Evolutionary conservation across 2,113 vertebrate genomes (phyloP).

Genomic region (Labrus mixtus): DNA sequence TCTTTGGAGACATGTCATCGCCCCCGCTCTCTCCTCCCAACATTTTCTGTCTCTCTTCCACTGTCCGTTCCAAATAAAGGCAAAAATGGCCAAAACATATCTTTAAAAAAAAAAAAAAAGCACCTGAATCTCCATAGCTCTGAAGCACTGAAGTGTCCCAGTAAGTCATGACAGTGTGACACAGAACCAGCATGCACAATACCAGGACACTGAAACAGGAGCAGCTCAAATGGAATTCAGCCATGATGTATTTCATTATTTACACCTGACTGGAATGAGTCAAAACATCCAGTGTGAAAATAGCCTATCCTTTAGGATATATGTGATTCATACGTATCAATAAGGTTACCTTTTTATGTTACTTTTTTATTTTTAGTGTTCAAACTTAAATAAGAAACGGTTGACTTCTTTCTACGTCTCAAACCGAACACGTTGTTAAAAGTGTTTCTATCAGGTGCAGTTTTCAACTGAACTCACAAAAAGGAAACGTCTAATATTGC

Average conservation of each 20-base stretch:
- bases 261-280: no score
- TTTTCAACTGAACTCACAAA: slow-evolving; percentile 10
- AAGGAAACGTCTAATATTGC: neutral
- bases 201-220: neutral
- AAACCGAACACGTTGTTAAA: neutral
- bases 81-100: no score
- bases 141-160: neutral
- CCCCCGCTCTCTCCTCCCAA: no score
- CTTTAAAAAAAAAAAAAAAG: no score
- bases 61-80: no score
- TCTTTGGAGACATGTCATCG: no score
- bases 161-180: neutral
- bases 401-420: no score
- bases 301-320: no score
- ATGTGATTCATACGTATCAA: neutral
- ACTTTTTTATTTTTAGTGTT: neutral
- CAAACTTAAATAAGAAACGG: neutral
- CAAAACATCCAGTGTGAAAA: no score
- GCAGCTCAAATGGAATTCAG: slow-evolving; percentile 10
- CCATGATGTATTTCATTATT: neutral
- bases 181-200: neutral
- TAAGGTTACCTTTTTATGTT: neutral
- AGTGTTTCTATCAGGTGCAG: slow-evolving; percentile 5
- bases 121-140: no score
- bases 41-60: no score